Base-by-base conservation (phyloP, 92 coral and sea anemone species). In the Porites evermanni region DNA sequence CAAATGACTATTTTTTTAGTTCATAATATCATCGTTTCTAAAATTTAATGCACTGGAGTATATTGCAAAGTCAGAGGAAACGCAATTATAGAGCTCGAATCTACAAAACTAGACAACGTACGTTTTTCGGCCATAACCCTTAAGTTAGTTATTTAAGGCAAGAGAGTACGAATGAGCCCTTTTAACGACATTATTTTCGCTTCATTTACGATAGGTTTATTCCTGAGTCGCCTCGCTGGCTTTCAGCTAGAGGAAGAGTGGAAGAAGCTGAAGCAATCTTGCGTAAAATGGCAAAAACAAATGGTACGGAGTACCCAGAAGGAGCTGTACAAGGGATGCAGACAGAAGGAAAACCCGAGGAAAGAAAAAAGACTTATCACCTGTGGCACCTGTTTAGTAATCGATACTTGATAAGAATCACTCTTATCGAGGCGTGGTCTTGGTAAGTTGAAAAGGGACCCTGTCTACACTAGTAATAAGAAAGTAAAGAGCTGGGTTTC, bases 211-310 rank as follows among this genome's bases (percentile, higher is more conserved):
- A 21, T 63, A 94, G 99, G 94, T 79, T 92, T 23, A 81, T 97
- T 67, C 98, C 99, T 0, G 99, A 97, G 70, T 97, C 99, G 23
- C 98, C 99, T 50, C 93, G 99, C n/a, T 97, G 99, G 99, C 90
- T 97, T 26, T 93, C 95, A 7, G 99, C 99, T 18, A 91, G 99
- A 24, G 99, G 98, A 67, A 84, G 98, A 83, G 77, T 86, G 64
- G 74, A 97, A 18, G 99, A 97, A 64, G 95, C 99, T 1, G 96
- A 97, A 72, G 79, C 4, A 4, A 86, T 97, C 64, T 82, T 97
- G 68, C 88, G 88, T 50, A 87, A 88, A 77, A 95, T 97, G 24
- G 99, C 95, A 14, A 71, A 8, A 50, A 83, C 59, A 13, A 97
- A 97, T 79, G 92, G 92, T 32, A 44, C 13, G n/a, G 90, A 88